Base-by-base conservation (phyloP, 2,113 vertebrate species). In the Blennius ocellaris region DNA sequence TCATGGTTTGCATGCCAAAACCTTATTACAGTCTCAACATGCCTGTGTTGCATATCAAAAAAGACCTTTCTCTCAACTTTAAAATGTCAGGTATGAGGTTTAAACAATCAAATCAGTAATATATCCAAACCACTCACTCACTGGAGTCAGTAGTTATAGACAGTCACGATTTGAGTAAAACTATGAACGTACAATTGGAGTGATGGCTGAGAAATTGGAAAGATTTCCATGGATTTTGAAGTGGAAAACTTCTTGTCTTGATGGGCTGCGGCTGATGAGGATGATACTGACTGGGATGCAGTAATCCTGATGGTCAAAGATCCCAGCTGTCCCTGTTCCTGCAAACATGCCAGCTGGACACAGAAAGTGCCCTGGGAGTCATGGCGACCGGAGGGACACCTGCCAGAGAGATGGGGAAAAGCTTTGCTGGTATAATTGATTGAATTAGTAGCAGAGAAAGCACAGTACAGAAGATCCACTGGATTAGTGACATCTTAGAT, bases 281-380 rank as follows among this genome's bases (percentile, higher is more conserved):
- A 72, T 36, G 71, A 79, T 78, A 73, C 69, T 37, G 72, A 85
- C 76, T 77, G 65, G 60, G 60, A 80, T 76, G 80, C 72, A 76
- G 69, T 90, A 79, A 83, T 87, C 82, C 45, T 73, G 77, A 87
- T 87, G 82, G 87, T 88, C 89, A 91, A 89, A 50, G 55, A 82
- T 84, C 81, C 66, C 89, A 92, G 89, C 87, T 89, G 89, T 83
- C 88, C 78, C 54, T 8, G 64, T 71, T 80, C 44, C 55, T 53
- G 74, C 54, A 65, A 17, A 61, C 59, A 52, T 74, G 85, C 87
- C 90, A 92, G 85, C 78, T 92, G 87, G 80, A 89, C 6, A 3
- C 37, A 59, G 45, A 54, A n/a, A 30, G 21, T 73, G 61, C 79
- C 81, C 65, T 65, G 63, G 61, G 71, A 87, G 82, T 69, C 74